A percentile compares a stretch with the other conserved stretches of the same genome.
These are phyloP conservation scores for Lysandra coridon DNA, from an alignment of 2,888 invertebrate genomes.

Conservation along the genomic window DNA sequence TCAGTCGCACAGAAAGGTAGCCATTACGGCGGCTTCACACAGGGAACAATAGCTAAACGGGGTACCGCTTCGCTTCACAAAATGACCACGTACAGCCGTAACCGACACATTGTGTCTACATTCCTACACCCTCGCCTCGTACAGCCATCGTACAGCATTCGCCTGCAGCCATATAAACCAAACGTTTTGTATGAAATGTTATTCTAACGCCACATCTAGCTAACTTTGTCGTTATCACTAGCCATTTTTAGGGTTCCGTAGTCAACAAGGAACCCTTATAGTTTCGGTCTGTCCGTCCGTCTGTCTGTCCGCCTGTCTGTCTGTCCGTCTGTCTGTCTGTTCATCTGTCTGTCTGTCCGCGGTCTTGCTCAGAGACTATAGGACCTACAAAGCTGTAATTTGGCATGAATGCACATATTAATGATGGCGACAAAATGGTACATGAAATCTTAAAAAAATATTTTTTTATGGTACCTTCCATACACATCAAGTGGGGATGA, in stretches of 20 bases:
- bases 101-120: conserved; percentile 18
- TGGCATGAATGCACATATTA: too few relatives aligned
- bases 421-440: too few relatives aligned
- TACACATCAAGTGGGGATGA: too few relatives aligned
- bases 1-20: conserved; percentile 5
- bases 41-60: conserved; percentile 23
- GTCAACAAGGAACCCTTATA: too few relatives aligned
- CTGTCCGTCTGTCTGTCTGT: too few relatives aligned
- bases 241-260: background rate
- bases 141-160: background rate
- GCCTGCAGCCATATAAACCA: background rate
- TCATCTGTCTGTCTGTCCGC: too few relatives aligned
- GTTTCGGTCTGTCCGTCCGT: too few relatives aligned
- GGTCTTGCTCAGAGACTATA: too few relatives aligned
- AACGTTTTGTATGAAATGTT: background rate
- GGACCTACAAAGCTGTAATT: too few relatives aligned
- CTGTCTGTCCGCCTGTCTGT: too few relatives aligned
- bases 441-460: too few relatives aligned
- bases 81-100: conserved; percentile 26
- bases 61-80: conserved; percentile 15
- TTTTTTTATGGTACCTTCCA: too few relatives aligned
- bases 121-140: background rate
- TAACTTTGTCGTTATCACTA: background rate
- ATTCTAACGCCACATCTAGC: background rate
- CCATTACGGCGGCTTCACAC: background rate